Percentiles rank a stretch among this genome's conserved stretches.
phyloP scores from a whole-genome alignment of 2,888 invertebrate genomes.

The Malthinus seriepunctatus region DNA sequence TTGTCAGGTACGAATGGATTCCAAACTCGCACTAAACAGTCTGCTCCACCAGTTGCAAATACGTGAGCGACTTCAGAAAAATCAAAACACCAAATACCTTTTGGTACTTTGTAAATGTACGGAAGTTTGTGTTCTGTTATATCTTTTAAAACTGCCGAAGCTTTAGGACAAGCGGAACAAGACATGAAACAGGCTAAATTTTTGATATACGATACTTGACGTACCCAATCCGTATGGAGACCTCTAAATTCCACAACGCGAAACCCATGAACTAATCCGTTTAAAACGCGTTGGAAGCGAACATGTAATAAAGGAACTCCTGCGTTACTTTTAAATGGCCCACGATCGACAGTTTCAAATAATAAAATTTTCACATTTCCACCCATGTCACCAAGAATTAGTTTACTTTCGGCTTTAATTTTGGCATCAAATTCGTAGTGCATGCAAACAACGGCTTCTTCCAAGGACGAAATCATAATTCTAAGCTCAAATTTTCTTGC shows the following conservation, averaged over 20 bases:
- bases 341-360: constrained; percentile 65
- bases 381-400: constrained; percentile 74
- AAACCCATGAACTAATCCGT: constrained; percentile 48
- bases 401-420: constrained; percentile 61
- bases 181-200: constrained; percentile 71
- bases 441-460: constrained; percentile 61
- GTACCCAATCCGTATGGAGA: constrained; percentile 70
- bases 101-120: constrained; percentile 62
- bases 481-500: constrained; percentile 74
- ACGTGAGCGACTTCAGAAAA: constrained; percentile 63
- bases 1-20: constrained; percentile 75
- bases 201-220: constrained; percentile 70
- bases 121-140: constrained; percentile 59
- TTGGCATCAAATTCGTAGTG: constrained; percentile 65
- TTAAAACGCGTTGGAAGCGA: constrained; percentile 56
- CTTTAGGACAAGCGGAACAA: constrained; percentile 51
- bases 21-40: constrained; percentile 74
- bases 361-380: constrained; percentile 70
- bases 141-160: constrained; percentile 66
- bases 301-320: constrained; percentile 61
- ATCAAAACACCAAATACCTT: constrained; percentile 67
- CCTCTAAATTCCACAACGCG: constrained; percentile 55
- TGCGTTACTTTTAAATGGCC: constrained; percentile 72
- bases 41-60: constrained; percentile 74
- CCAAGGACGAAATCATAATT: constrained; percentile 70